Evolutionary conservation across 2,888 invertebrate species (phyloP).

Genomic region (Calliphora vomitoria): DNA sequence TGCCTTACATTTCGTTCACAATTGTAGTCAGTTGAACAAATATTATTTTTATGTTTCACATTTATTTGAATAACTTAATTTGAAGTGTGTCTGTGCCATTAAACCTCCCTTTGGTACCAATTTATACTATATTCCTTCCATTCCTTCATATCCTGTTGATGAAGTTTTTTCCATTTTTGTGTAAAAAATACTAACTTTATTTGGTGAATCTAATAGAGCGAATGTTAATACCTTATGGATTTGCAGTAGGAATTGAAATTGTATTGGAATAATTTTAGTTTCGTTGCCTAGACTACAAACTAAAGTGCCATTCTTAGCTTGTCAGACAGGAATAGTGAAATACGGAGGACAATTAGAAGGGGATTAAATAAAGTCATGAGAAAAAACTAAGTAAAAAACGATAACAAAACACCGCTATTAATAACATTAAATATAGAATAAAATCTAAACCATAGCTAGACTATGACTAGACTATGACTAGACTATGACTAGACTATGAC

Average conservation of each 20-base stretch:
- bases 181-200: constrained; percentile 7
- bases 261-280: constrained; percentile 12
- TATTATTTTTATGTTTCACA: constrained; percentile 64
- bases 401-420: background rate
- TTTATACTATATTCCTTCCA: background rate
- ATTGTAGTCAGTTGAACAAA: constrained; percentile 43
- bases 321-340: background rate
- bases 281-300: constrained; percentile 46
- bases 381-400: background rate
- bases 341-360: background rate
- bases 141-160: constrained; percentile 39
- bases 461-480: too few relatives aligned
- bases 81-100: constrained; percentile 66
- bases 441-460: too few relatives aligned
- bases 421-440: too few relatives aligned
- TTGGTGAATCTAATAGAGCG: constrained; percentile 47
- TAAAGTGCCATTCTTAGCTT: background rate
- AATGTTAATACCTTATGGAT: constrained; percentile 52
- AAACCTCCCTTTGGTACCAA: constrained; percentile 40
- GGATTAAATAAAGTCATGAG: background rate
- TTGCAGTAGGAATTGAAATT: constrained; percentile 19
- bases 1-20: constrained; percentile 8
- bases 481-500: too few relatives aligned
- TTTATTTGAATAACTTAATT: constrained; percentile 74
- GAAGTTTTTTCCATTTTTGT: constrained; percentile 9